Percentiles rank a stretch among this genome's conserved stretches.
Conservation (phyloP, 2,797 vertebrate genomes). For the Melanotaenia parkinsoni region DNA sequence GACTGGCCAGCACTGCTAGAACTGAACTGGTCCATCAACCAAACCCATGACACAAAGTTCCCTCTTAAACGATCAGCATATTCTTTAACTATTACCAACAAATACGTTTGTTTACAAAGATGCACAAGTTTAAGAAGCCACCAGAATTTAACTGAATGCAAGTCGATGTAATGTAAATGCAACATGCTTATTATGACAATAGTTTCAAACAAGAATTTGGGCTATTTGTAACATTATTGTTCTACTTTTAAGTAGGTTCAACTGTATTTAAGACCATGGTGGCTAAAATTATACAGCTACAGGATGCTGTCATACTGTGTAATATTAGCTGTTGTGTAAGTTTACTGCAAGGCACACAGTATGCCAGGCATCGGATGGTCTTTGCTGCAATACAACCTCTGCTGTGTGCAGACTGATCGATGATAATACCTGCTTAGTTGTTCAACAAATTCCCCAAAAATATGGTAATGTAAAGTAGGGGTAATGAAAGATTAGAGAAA, state of each 20-base stretch:
- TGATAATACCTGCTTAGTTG: no score
- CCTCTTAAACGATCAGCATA: neutral
- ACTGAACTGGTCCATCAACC: conserved; percentile 15
- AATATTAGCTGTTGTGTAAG: no score
- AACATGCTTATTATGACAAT: neutral
- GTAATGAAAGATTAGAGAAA: no score
- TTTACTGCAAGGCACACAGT: no score
- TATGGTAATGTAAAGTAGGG: no score
- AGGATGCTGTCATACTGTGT: no score
- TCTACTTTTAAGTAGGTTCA: neutral
- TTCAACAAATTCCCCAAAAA: no score
- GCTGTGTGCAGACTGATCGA: no score
- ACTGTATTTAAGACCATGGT: neutral
- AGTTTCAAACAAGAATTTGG: no score
- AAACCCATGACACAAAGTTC: neutral
- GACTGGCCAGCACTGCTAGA: conserved; percentile 29
- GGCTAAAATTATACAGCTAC: neutral
- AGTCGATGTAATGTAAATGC: neutral
- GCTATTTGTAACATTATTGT: no score
- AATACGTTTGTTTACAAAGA: neutral
- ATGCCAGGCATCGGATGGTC: no score
- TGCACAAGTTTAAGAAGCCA: neutral
- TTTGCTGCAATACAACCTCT: no score
- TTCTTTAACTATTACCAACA: neutral
- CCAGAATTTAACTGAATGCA: neutral